Percentiles rank a stretch among this genome's conserved stretches.
Conservation (phyloP, 2,797 vertebrate species). For the Xiphophorus birchmanni region DNA sequence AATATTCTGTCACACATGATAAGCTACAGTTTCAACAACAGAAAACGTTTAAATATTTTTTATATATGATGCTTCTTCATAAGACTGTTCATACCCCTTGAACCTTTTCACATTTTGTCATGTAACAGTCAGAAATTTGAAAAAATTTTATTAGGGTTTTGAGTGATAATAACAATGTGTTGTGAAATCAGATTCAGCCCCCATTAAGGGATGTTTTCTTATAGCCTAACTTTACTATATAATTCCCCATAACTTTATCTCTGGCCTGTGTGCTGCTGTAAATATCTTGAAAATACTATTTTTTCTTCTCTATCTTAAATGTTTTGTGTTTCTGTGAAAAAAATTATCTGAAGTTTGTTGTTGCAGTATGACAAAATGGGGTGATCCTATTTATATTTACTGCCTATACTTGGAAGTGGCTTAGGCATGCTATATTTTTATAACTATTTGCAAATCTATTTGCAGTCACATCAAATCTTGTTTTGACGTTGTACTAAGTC, state of each 20-base stretch:
- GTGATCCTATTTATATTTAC: background rate
- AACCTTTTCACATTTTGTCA: background rate
- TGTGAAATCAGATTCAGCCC: background rate
- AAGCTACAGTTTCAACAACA: background rate
- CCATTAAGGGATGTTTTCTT: background rate
- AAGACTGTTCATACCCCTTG: background rate
- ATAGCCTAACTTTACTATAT: background rate
- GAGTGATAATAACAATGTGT: background rate
- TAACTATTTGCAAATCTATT: background rate
- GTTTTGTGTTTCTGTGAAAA: background rate
- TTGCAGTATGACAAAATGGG: background rate
- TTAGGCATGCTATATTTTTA: background rate
- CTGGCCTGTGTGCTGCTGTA: background rate
- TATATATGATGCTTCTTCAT: background rate
- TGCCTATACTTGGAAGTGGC: background rate
- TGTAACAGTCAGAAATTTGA: background rate
- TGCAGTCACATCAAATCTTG: background rate
- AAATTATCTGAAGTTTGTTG: background rate
- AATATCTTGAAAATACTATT: background rate
- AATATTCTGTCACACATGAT: background rate
- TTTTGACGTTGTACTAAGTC: background rate
- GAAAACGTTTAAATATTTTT: too few species aligned
- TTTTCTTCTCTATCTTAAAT: background rate
- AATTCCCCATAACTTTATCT: background rate
- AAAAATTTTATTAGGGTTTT: background rate